Evolutionary conservation across 1,140 invertebrate genomes (phyloP), one percentile per base, ranked within the genome.

Genomic region (Euura lappo): DNA sequence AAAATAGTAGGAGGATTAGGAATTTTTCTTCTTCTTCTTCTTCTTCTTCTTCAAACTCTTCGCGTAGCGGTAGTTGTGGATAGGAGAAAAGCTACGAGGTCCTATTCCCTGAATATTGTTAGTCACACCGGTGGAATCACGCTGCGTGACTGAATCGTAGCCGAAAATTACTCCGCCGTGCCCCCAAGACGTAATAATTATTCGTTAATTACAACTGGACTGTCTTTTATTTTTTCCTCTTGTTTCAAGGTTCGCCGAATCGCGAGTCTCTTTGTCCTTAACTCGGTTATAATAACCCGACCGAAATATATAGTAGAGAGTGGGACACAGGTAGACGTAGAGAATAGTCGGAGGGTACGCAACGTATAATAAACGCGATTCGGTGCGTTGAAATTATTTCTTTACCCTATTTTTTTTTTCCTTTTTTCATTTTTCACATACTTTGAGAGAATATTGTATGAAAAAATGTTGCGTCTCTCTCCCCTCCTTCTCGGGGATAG

Each of bases 11-110:
- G 28, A 28, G 28, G 28, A 28, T 28, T 28, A 28, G 28, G 28
- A 28, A 28, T 28, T 28, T 28, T 76, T 78, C 70, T 73, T 45
- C 74, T 71, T 69, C 73, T 74, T 76, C 74, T 44, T 70, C 72
- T 78, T 74, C 76, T 74, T 73, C 64, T 72, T 75, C 71, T 10
- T 72, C 44, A 28, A 51, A 5, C 10, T 70, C 10, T 7, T 47
- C 8, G 44, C 46, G 13, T 66, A 64, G 42, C 60, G 60, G 65
- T 43, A 51, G 69, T 64, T 60, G 65, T 67, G 71, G 46, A 68
- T 72, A n/a, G 71, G 69, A 68, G 64, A 68, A n/a, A 64, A 44
- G 71, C 13, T 47, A 43, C 65, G 67, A 68, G 45, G 69, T 46
- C 69, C 47, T 44, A 28, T 44, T 5, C 8, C 28, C 28, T 5